Base-by-base conservation (phyloP, 2,797 vertebrate species). In the Trachops cirrhosus region DNA sequence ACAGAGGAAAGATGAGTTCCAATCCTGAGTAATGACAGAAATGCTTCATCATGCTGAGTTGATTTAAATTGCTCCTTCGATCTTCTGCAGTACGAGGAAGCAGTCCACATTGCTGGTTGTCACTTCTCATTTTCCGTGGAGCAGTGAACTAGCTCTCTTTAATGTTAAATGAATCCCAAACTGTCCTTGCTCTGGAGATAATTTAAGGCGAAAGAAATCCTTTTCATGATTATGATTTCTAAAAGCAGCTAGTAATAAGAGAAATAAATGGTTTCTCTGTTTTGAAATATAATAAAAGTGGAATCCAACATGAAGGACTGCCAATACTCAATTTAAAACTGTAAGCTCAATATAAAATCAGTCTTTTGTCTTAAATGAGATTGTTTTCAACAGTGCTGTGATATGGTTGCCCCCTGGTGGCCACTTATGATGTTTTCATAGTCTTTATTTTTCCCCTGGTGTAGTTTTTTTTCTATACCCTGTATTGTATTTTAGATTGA, bases 401-500 rank as follows among this genome's bases (percentile, higher is more conserved):
- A 94, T 97, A 70, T 0, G 86, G 78, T 95, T 97, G 98, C 98
- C 98, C 98, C 97, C 98, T 98, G 96, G 96, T 22, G 98, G 98
- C 94, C 97, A 93, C 24, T 77, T 18, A 4, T 5, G 57, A 9
- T 67, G 26, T 77, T 91, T 95, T 87, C 78, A 44, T 32, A 74
- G 29, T 84, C 59, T 5, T 94, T 52, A 26, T 39, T 68, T 46
- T 19, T 9, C 3, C 26, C 50, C 1, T 64, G 1, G 3, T 79
- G 32, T 39, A 15, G 32, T 46, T 37, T 87, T 57, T 93, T 93
- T 59, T 46, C 84, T 93, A 5, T 79, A 52, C 41, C 37, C 70
- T 80, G 11, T 80, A 29, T 62, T 62, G 5, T 62, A 52, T 92
- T 94, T 90, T 92, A 95, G 62, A 34, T 73, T 84, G 48, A 83